Conservation (phyloP, 2,797 vertebrate species). For the Pipistrellus nathusii region DNA sequence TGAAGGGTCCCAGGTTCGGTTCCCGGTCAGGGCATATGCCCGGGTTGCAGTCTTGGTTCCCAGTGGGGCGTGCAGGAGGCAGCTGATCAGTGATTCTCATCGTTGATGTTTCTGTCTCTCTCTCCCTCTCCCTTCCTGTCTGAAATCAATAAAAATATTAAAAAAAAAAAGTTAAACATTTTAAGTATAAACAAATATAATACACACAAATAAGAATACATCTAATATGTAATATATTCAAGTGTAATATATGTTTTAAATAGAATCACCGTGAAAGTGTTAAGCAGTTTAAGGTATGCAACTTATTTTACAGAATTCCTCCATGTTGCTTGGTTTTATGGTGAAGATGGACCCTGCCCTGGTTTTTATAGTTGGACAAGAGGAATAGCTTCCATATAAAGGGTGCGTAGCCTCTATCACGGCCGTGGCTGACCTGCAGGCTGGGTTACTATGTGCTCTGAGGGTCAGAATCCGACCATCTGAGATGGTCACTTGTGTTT, state of each 20-base stretch:
- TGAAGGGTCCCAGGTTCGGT: no score
- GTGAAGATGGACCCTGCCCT: not conserved
- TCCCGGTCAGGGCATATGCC: no score
- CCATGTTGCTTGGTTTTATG: not conserved
- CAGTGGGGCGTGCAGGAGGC: no score
- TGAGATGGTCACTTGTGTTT: constrained; percentile 51
- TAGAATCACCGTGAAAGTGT: not conserved
- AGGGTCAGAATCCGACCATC: constrained; percentile 40
- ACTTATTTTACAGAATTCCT: constrained; percentile 20
- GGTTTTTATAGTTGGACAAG: not conserved
- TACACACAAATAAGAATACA: not conserved
- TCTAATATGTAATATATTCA: not conserved
- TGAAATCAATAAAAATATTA: no score
- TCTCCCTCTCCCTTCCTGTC: no score
- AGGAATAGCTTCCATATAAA: not conserved
- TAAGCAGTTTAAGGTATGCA: not conserved
- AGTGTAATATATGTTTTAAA: not conserved
- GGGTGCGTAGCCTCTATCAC: not conserved
- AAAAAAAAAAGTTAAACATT: not conserved
- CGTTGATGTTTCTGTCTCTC: no score
- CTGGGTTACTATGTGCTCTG: not conserved
- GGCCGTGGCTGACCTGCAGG: not conserved
- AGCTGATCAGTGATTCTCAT: no score
- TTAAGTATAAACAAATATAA: not conserved
- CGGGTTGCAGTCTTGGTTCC: no score